Base-by-base conservation (phyloP, 1,140 invertebrate species). In the Hormaphis cornu region DNA sequence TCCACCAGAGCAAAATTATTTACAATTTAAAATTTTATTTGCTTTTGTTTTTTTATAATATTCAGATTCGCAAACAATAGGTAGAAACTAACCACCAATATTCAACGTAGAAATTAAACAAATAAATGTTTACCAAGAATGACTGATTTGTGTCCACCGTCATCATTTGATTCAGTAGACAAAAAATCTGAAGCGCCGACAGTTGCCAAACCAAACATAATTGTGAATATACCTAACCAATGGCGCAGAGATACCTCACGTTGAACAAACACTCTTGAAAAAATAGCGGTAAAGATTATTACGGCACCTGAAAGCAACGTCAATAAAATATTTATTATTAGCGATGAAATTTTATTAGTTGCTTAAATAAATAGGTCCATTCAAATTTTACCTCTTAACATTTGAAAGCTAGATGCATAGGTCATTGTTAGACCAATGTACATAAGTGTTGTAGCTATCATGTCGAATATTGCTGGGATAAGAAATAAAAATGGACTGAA, bases 331-430 rank as follows among this genome's bases (percentile, higher is more conserved):
- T 54, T 20, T 35, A 54, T 9, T 56, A 18, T 18, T 35, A 37
- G 3, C 20, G n/a, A n/a, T n/a, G n/a, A n/a, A n/a, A 22, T 37
- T 12, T 16, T 56, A 24, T 56, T 14, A 37, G 16, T 14, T 35
- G 0, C 14, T 1, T n/a, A 40, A 58, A 24, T 1, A 40, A 37
- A 16, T 37, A 37, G 37, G 16, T 22, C 24, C 20, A 37, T 37
- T 24, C 14, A 5, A 33, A 33, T 12, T 22, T 69, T 75, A 86
- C 91, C 93, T 82, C 95, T 81, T 72, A 98, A 86, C 95, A 98
- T 98, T 82, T 97, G 95, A 77, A 96, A 97, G 76, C 92, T 95
- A 69, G 91, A 95, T 1, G 91, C 89, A 77, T 90, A 95, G 1
- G 95, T 98, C 73, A 98, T 79, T 74, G 86, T 95, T 18, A 98